Conservation (phyloP, 2,113 vertebrate genomes). For the Solenodon paradoxus region DNA sequence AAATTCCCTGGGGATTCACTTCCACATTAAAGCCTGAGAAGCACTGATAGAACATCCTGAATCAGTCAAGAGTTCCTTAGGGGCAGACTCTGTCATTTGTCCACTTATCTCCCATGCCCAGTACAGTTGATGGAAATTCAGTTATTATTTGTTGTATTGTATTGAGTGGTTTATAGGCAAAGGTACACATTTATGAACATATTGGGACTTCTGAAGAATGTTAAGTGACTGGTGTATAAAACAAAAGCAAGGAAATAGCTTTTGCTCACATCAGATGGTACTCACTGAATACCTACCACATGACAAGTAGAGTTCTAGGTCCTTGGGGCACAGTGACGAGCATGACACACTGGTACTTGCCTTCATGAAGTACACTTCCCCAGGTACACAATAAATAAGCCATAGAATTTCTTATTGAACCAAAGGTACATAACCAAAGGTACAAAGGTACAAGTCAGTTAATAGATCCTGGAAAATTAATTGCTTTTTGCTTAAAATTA, state of each 20-base stretch:
- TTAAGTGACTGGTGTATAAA: neutral
- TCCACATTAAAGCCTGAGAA: neutral
- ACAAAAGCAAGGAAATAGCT: neutral
- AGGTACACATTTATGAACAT: neutral
- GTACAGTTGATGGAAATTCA: neutral
- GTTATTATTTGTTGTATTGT: neutral
- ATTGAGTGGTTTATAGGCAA: neutral
- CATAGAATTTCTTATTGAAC: neutral
- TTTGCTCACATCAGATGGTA: neutral
- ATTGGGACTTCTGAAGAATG: neutral
- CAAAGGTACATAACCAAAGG: neutral
- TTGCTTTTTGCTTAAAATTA: neutral
- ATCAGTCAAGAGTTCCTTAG: neutral
- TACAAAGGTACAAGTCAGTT: neutral
- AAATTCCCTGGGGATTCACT: neutral
- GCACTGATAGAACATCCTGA: neutral
- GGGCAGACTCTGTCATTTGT: neutral
- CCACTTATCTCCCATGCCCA: neutral
- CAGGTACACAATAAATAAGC: neutral
- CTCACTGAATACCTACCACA: neutral
- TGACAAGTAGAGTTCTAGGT: neutral
- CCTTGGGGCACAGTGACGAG: neutral
- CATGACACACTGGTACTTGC: neutral
- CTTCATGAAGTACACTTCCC: neutral
- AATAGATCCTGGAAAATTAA: neutral